Evolutionary conservation across 2,113 vertebrate genomes (phyloP).

Genomic region (Pseudorhombus dupliciocellatus): DNA sequence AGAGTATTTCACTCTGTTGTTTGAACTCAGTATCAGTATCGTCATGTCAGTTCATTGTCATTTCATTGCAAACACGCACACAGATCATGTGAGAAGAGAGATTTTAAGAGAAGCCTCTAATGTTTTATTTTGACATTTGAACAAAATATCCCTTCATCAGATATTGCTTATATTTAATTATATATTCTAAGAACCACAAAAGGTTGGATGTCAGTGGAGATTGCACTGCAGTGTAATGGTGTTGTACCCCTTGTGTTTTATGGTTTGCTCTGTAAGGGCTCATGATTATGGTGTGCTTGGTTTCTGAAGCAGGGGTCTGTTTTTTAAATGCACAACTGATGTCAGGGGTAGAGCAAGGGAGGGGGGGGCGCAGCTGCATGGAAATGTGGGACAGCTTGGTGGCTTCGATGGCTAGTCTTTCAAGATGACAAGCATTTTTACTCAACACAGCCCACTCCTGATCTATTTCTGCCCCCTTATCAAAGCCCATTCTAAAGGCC

Average conservation of each 20-base stretch:
- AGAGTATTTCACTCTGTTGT: conserved; percentile 50
- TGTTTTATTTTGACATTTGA: conserved; percentile 29
- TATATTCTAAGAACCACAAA: conserved; percentile 45
- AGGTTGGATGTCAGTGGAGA: conserved; percentile 38
- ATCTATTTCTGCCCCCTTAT: conserved; percentile 50
- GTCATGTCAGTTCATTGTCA: conserved; percentile 29
- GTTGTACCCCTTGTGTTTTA: conserved; percentile 35
- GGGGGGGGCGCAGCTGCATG: conserved; percentile 13
- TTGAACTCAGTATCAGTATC: conserved; percentile 60
- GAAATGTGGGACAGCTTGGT: conserved; percentile 29
- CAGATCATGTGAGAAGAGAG: conserved; percentile 24
- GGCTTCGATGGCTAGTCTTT: conserved; percentile 57
- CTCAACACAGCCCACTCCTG: conserved; percentile 64
- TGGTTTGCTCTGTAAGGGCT: conserved; percentile 61
- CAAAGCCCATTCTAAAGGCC: conserved; percentile 62
- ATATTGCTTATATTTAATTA: conserved; percentile 58
- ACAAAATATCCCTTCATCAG: conserved; percentile 39
- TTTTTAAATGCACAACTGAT: conserved; percentile 56
- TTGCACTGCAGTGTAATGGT: conserved; percentile 25
- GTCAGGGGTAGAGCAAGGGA: conserved; percentile 42
- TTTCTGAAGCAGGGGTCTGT: conserved; percentile 45
- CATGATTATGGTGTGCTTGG: conserved; percentile 35
- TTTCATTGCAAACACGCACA: conserved; percentile 49
- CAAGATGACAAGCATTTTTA: conserved; percentile 72
- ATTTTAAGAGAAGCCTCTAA: conserved; percentile 36